A percentile compares a stretch with the other conserved stretches of the same genome.
These are phyloP conservation scores for Camponotus floridanus DNA, from an alignment of 1,140 invertebrate genomes.

Conservation along the genomic window DNA sequence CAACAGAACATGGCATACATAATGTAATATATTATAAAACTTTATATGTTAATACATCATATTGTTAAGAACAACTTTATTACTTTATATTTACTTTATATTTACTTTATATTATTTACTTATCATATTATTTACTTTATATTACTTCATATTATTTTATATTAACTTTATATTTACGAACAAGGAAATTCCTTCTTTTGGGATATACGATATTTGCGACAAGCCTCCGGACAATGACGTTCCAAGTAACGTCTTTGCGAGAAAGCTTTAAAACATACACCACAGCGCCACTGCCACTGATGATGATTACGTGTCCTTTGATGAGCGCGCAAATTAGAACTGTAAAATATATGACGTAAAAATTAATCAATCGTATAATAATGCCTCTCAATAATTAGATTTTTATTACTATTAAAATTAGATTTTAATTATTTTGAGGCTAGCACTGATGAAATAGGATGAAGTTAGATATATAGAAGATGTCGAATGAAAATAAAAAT, in stretches of 20 bases:
- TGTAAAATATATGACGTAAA: slow-evolving; percentile 73
- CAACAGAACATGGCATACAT: neutral
- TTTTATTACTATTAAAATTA: neutral
- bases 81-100: no score
- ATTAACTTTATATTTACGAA: slow-evolving; percentile 33
- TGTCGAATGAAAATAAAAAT: no score
- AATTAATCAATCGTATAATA: neutral
- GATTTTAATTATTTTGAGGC: neutral
- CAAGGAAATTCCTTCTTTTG: slow-evolving; percentile 78
- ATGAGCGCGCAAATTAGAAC: slow-evolving; percentile 90
- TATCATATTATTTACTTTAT: no score
- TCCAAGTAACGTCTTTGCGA: slow-evolving; percentile 91
- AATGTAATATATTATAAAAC: neutral
- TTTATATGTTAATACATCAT: no score
- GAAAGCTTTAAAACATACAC: slow-evolving; percentile 90
- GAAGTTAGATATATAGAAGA: neutral
- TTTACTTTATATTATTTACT: neutral
- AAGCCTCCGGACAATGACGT: slow-evolving; percentile 90
- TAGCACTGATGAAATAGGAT: neutral
- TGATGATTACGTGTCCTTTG: slow-evolving; percentile 90
- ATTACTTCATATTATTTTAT: neutral
- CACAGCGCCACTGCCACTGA: slow-evolving; percentile 89
- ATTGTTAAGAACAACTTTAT: neutral
- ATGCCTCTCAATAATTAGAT: neutral
- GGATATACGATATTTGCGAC: slow-evolving; percentile 87